Evolutionary conservation across 2,113 vertebrate genomes (phyloP).

Genomic region (Pedetes capensis): DNA sequence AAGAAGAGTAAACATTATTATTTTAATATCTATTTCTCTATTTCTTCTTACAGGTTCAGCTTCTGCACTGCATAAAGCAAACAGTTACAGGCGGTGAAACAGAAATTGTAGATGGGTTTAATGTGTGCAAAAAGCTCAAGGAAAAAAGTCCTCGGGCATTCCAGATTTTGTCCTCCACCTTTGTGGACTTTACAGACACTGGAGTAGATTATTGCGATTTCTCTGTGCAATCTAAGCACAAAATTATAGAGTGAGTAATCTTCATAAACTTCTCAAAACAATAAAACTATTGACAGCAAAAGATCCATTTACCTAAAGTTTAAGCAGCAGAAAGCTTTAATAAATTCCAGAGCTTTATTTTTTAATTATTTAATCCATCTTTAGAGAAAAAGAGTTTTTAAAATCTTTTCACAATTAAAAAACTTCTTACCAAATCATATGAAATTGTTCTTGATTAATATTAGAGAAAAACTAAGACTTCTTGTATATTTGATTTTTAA

Average conservation of each 20-base stretch:
- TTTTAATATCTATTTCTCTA: background rate
- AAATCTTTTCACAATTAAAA: background rate
- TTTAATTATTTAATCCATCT: background rate
- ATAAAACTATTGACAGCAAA: background rate
- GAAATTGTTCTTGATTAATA: background rate
- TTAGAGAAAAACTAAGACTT: background rate
- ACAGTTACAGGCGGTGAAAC: conserved; percentile 90
- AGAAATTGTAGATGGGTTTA: conserved; percentile 93
- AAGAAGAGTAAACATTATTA: background rate
- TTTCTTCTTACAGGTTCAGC: conserved; percentile 88
- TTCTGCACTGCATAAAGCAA: conserved; percentile 94
- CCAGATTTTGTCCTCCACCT: conserved; percentile 86
- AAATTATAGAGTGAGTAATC: conserved; percentile 91
- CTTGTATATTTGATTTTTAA: background rate
- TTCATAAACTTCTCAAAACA: background rate
- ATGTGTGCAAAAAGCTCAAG: conserved; percentile 86
- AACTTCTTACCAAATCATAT: background rate
- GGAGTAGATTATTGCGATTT: conserved; percentile 95
- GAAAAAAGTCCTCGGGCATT: conserved; percentile 90
- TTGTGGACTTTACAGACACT: conserved; percentile 91
- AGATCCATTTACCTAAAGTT: background rate
- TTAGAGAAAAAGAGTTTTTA: background rate
- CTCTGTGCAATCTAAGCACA: conserved; percentile 92
- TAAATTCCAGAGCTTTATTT: background rate
- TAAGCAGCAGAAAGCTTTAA: background rate